Conservation (phyloP, 1,140 invertebrate species). For the Matsumurasca onukii region DNA sequence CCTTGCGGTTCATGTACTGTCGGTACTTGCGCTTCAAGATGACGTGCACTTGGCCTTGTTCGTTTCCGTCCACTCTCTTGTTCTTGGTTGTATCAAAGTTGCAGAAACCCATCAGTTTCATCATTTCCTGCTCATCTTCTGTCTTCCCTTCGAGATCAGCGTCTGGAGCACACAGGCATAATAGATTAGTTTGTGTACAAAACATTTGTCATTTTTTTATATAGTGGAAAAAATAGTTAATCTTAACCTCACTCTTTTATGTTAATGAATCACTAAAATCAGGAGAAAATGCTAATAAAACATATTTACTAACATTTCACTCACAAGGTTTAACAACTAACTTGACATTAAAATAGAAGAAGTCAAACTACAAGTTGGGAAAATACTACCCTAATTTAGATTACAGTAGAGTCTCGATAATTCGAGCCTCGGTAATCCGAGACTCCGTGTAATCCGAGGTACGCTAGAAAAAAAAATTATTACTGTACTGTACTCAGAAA, state of each 20-base stretch:
- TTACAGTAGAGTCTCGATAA: too few relatives aligned
- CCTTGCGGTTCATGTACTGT: conserved; percentile 99
- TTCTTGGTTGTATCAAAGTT: conserved; percentile 94
- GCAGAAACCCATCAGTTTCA: conserved; percentile 95
- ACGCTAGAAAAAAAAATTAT: too few relatives aligned
- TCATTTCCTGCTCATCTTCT: conserved; percentile 94
- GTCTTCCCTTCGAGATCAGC: conserved; percentile 78
- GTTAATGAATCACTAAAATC: neutral
- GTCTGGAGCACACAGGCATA: conserved; percentile 49
- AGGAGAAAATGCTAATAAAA: neutral
- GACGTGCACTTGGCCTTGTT: conserved; percentile 89
- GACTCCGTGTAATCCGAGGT: too few relatives aligned
- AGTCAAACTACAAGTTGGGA: too few relatives aligned
- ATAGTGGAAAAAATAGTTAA: too few relatives aligned
- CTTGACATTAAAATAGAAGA: neutral
- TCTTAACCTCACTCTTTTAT: too few relatives aligned
- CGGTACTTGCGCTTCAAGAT: conserved; percentile 96
- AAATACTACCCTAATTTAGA: too few relatives aligned
- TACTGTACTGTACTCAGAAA: too few relatives aligned
- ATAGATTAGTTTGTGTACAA: conserved; percentile 24
- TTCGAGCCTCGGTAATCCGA: too few relatives aligned
- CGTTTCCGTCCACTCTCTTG: conserved; percentile 92
- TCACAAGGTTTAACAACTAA: neutral
- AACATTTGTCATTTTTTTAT: too few relatives aligned
- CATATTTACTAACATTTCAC: conserved; percentile 38